Evolutionary conservation across 37 sponge, comb jelly and placozoan species (phyloP).

Genomic region (Spongia lamella): DNA sequence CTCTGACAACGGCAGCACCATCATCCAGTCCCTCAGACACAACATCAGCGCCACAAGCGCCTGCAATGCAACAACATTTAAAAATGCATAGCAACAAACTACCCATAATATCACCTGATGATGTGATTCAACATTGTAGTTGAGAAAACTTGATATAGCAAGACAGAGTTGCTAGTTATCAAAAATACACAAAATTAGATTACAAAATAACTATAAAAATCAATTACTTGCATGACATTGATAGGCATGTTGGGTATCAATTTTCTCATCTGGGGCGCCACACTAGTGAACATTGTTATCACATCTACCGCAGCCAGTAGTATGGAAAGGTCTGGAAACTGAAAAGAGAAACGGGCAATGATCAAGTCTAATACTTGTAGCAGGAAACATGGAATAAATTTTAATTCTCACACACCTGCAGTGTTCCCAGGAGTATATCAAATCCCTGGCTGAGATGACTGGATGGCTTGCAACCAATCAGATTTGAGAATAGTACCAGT

Average conservation of each 20-base stretch:
- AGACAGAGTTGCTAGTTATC: slow-evolving; percentile 7
- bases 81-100: no score
- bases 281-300: slow-evolving; percentile 54
- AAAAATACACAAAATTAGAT: not conserved
- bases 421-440: slow-evolving; percentile 61
- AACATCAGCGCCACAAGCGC: slow-evolving; percentile 44
- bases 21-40: slow-evolving; percentile 74
- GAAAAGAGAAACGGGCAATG: not conserved
- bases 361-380: not conserved
- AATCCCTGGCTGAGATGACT: slow-evolving; percentile 33
- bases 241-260: slow-evolving; percentile 27
- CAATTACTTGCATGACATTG: slow-evolving; percentile 28
- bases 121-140: not conserved
- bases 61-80: not conserved
- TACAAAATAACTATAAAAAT: not conserved
- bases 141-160: not conserved
- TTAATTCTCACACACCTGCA: slow-evolving; percentile 44
- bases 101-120: no score
- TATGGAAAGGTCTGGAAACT: slow-evolving; percentile 68
- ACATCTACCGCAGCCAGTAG: slow-evolving; percentile 82
- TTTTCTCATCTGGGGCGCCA: slow-evolving; percentile 33
- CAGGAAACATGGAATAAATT: not conserved
- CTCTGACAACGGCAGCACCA: slow-evolving; percentile 34
- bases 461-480: slow-evolving; percentile 10
- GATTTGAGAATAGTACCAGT: slow-evolving; percentile 41